Conservation (phyloP, 2,797 vertebrate species). For the Cuniculus paca region DNA sequence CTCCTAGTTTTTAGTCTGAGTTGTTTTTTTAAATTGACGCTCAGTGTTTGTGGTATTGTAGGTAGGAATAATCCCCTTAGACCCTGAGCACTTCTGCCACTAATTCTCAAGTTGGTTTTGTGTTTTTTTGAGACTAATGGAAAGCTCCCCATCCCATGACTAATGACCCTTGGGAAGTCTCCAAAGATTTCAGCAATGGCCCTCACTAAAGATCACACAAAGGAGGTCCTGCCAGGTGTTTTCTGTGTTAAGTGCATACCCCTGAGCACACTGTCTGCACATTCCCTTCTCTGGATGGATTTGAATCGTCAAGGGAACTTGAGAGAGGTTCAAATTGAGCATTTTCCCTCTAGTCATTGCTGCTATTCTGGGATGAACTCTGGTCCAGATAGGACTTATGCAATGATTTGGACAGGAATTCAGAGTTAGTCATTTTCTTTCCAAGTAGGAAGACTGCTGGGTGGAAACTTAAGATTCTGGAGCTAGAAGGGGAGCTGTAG, state of each 20-base stretch:
- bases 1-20: not conserved
- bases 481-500: not conserved
- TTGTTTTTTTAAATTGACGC: not conserved
- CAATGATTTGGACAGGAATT: conserved; percentile 53
- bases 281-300: conserved; percentile 18
- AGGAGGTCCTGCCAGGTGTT: conserved; percentile 15
- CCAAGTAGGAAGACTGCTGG: not conserved
- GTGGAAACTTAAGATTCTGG: conserved; percentile 33
- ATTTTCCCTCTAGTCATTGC: conserved; percentile 72
- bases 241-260: conserved; percentile 40
- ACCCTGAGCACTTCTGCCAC: not conserved
- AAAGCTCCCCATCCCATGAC: not conserved
- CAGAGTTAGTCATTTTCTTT: conserved; percentile 63
- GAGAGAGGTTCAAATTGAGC: conserved; percentile 33
- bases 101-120: not conserved
- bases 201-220: not conserved
- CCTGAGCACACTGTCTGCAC: not conserved
- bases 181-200: conserved; percentile 7
- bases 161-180: conserved; percentile 22
- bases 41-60: not conserved
- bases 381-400: not conserved
- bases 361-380: conserved; percentile 34
- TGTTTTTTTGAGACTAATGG: not conserved
- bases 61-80: not conserved
- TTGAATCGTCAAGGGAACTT: conserved; percentile 4